Conservation (phyloP, 2,113 vertebrate genomes). For the Pavo muticus region DNA sequence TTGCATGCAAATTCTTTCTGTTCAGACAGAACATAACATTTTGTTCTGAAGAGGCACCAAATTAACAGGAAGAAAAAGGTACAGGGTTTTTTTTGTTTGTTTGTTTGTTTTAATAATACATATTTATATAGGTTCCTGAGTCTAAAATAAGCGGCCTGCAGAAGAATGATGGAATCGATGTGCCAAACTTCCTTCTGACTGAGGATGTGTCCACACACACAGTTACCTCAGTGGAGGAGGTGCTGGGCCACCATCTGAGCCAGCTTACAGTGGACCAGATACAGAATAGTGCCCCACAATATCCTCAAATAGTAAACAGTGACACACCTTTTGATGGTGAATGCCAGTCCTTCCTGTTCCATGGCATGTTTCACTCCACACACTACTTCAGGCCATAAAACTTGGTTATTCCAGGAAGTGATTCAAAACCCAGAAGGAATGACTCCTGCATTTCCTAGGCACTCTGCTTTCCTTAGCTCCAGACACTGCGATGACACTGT, state of each 20-base stretch:
- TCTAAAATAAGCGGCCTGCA: not conserved
- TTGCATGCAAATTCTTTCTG: not conserved
- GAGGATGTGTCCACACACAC: fast-evolving
- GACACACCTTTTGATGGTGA: not conserved
- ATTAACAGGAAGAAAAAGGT: not conserved
- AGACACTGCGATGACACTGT: not conserved
- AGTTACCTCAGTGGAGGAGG: not conserved
- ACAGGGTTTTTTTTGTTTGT: not conserved
- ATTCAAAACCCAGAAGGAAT: not conserved
- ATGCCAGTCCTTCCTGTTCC: not conserved
- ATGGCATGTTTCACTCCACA: not conserved
- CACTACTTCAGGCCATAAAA: not conserved
- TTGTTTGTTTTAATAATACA: not conserved
- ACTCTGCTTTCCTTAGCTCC: not conserved
- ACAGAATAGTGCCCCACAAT: not conserved
- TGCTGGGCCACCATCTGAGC: not conserved
- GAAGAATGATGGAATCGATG: not conserved
- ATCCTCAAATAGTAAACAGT: not conserved
- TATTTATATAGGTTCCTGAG: not conserved
- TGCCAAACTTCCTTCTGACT: not conserved
- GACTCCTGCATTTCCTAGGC: not conserved
- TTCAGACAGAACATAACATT: conserved; percentile 21
- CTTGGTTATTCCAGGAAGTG: not conserved
- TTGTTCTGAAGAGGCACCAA: conserved; percentile 35
- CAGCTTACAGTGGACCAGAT: not conserved